These are phyloP conservation scores for Neuroterus valhalla DNA, from an alignment of 1,140 invertebrate genomes.

Conservation along the genomic window DNA sequence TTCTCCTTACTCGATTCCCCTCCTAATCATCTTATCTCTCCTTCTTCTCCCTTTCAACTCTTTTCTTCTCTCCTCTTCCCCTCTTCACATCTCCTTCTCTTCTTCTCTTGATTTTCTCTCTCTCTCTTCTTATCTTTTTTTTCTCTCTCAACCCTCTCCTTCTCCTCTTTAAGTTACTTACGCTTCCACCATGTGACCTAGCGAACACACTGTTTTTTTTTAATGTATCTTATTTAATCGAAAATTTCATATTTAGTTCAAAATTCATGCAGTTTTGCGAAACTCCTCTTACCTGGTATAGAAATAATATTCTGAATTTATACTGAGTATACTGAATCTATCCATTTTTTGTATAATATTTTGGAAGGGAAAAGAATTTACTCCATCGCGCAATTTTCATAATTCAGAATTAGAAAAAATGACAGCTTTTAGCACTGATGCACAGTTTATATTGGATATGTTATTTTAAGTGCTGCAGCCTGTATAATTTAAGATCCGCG, in stretches of 20 bases:
- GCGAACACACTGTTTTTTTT: no score
- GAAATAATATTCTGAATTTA: no score
- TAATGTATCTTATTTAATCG: background rate
- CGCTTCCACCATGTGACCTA: no score
- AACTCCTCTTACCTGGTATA: no score
- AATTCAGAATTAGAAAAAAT: constrained; percentile 75
- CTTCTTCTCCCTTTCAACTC: constrained; percentile 38
- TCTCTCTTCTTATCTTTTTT: constrained; percentile 36
- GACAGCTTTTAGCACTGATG: constrained; percentile 75
- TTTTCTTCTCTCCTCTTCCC: constrained; percentile 34
- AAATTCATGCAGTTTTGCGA: background rate
- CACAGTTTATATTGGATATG: constrained; percentile 72
- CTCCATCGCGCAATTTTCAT: constrained; percentile 65
- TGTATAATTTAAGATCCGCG: constrained; percentile 69
- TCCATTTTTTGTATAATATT: constrained; percentile 7
- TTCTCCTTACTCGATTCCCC: no score
- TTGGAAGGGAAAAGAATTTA: constrained; percentile 35
- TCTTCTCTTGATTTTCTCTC: constrained; percentile 38
- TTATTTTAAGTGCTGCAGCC: constrained; percentile 73
- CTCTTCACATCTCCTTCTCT: constrained; percentile 35
- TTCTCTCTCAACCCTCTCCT: no score
- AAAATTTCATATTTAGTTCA: background rate
- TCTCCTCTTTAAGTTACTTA: no score
- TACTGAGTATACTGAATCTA: no score
- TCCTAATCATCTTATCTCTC: constrained; percentile 29